These are phyloP conservation scores for Manis javanica DNA, from an alignment of 2,797 vertebrate species.

Conservation along the genomic window DNA sequence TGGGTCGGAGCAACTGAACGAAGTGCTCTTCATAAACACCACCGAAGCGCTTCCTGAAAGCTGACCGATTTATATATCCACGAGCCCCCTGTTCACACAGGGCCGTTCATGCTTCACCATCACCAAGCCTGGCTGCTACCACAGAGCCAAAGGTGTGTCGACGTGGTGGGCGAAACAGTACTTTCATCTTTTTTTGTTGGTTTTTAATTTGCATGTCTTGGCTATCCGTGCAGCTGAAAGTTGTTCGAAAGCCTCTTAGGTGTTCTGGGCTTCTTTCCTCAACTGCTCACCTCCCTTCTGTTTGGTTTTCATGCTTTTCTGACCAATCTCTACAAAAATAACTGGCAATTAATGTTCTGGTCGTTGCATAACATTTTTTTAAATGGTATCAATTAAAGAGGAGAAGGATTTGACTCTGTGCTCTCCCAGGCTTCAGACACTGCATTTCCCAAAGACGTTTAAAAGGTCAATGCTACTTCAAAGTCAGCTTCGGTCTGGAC, in stretches of 20 bases:
- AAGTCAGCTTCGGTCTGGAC: slow-evolving; percentile 43
- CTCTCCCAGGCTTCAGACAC: background rate
- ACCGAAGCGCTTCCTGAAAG: accelerated
- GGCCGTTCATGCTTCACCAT: accelerated
- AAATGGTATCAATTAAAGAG: slow-evolving; percentile 44
- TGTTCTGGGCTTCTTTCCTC: background rate
- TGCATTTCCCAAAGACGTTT: background rate
- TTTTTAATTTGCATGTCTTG: background rate
- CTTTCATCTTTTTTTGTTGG: background rate
- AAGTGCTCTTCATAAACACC: background rate
- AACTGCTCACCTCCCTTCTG: background rate
- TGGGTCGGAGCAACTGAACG: background rate
- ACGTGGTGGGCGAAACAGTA: accelerated
- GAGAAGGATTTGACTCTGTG: background rate
- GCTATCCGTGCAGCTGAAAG: accelerated
- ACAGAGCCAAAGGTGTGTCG: accelerated
- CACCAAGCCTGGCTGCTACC: accelerated
- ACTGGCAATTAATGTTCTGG: slow-evolving; percentile 45
- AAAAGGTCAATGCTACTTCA: slow-evolving; percentile 61
- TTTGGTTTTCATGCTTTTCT: background rate
- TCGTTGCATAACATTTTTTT: background rate
- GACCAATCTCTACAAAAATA: background rate
- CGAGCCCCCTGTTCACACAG: accelerated
- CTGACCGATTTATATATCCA: accelerated
- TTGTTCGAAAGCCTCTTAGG: accelerated